Evolutionary conservation across 2,113 vertebrate species (phyloP).

Genomic region (Callocephalon fimbriatum): DNA sequence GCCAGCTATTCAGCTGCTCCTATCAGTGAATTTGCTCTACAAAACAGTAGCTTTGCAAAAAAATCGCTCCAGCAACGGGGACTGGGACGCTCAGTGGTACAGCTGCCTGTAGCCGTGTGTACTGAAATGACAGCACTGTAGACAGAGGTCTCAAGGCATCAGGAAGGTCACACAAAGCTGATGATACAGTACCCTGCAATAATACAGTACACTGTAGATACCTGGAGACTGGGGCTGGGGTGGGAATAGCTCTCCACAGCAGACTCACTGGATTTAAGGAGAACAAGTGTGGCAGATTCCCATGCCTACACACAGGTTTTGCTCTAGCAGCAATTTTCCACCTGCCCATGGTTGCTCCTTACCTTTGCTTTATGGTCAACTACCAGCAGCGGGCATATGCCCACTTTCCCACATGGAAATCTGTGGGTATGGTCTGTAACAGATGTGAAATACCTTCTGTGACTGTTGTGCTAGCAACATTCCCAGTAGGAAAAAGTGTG

Average conservation of each 20-base stretch:
- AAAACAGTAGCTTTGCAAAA: not conserved
- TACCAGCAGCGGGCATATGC: not conserved
- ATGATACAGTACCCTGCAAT: fast-evolving
- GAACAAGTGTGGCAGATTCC: not conserved
- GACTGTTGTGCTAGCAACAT: not conserved
- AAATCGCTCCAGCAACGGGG: not conserved
- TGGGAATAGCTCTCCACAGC: not conserved
- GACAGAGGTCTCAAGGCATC: not conserved
- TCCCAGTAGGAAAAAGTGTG: not conserved
- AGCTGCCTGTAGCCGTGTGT: not conserved
- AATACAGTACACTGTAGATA: not conserved
- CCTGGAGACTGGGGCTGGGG: not conserved
- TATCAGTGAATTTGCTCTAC: not conserved
- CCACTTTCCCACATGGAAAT: not conserved
- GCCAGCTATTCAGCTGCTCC: not conserved
- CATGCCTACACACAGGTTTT: not conserved
- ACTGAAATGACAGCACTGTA: not conserved
- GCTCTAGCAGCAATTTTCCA: not conserved
- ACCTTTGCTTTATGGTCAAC: not conserved
- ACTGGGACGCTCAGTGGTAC: not conserved
- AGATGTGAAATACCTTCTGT: not conserved
- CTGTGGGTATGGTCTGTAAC: not conserved
- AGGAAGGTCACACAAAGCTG: not conserved
- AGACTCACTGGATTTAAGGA: not conserved
- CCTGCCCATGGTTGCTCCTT: not conserved